These are phyloP conservation scores for Pangasius larnaudii DNA, from an alignment of 2,797 vertebrate genomes.

Conservation along the genomic window DNA sequence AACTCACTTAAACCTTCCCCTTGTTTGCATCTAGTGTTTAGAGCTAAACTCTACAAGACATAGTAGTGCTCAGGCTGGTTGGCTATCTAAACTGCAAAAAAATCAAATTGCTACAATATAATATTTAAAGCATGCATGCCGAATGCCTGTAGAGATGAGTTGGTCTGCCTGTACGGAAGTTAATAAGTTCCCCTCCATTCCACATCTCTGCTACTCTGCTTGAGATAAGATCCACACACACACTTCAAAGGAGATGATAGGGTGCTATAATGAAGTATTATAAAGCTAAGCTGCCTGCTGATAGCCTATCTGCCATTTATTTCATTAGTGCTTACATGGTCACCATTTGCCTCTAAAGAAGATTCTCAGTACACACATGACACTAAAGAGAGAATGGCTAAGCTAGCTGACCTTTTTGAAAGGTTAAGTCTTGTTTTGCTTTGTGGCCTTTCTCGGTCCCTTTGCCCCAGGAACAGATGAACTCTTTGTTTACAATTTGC, in stretches of 20 bases:
- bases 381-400: constrained; percentile 44
- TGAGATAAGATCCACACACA: constrained; percentile 29
- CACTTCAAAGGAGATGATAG: constrained; percentile 46
- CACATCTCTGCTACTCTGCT: constrained; percentile 13
- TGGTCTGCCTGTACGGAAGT: constrained; percentile 19
- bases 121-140: not conserved
- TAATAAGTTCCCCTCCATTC: constrained; percentile 26
- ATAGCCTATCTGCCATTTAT: constrained; percentile 40
- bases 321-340: constrained; percentile 27
- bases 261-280: constrained; percentile 41
- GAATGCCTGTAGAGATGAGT: constrained; percentile 14
- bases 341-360: constrained; percentile 39
- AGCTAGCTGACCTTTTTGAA: constrained; percentile 53
- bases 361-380: constrained; percentile 39
- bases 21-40: not conserved
- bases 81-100: not conserved
- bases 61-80: not conserved
- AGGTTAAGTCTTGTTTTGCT: constrained; percentile 54
- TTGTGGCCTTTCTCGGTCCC: constrained; percentile 50
- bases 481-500: constrained; percentile 72
- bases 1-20: not conserved
- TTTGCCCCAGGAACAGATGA: constrained; percentile 62
- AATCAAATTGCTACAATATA: not conserved
- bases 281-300: constrained; percentile 33
- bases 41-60: not conserved